Base-by-base conservation (phyloP, 2,797 vertebrate species). In the Cirrhinus molitorella region DNA sequence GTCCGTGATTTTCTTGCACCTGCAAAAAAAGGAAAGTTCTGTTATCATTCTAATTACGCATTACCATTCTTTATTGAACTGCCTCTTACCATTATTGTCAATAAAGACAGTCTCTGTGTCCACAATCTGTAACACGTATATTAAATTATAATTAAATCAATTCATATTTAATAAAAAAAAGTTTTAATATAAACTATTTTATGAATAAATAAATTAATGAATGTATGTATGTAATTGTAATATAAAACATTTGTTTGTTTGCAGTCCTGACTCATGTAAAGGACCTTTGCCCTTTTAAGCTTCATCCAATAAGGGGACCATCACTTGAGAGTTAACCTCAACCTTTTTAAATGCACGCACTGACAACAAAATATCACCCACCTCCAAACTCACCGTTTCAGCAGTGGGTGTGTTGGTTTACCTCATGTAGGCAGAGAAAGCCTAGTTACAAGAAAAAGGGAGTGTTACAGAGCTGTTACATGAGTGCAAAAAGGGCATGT, bases 361-460 rank as follows among this genome's bases (percentile, higher is more conserved):
- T 51, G 45, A 51, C n/a, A 65, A 45, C 3, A 7, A 43, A 83
- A 83, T 55, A 67, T 55, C 47, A 75, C 28, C 12, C 70, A n/a
- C 7, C 47, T 57, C 5, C n/a, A 73, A 40, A 40, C 34, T 40
- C 47, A 83, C 8, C 43, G 2, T 31, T 67, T 75, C 43, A 51
- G 14, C 31, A 21, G 65, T 43, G 19, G 61, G 34, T 45, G 71
- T 23, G 28, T 34, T 45, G 72, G 81, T 83, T 55, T 7, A 67
- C 49, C 81, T 76, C 49, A 45, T 16, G 61, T 67, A 57, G 72
- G 72, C 23, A 57, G 59, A 67, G 23, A 21, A 21, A 53, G 8
- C 71, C 57, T 49, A 25, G 43, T 74, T 65, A 81, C n/a, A 65
- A 53, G 80, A 74, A 74, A 37, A 34, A 73, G 5, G 61, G 9